Evolutionary conservation across 1,140 invertebrate species (phyloP), one percentile per base, ranked within the genome.

Genomic region (Augochlora pura): DNA sequence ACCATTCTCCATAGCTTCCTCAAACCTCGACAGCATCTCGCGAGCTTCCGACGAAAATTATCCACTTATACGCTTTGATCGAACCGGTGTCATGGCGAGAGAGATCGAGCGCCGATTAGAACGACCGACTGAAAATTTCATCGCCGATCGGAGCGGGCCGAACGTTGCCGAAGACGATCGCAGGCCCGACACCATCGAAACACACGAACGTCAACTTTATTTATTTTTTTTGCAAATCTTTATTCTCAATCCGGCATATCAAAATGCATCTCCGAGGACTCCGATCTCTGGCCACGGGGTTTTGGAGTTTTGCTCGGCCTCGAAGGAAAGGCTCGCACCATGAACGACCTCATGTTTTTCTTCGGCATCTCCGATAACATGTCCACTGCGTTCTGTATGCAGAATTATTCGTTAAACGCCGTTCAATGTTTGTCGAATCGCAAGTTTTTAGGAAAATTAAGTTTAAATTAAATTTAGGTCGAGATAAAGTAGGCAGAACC

Each of bases 61-160:
- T 76, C 78, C 68, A 75, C 75, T 69, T 59, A 76, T 27, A 52
- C n/a, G 2, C 2, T 18, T 52, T 8, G 10, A 21, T n/a, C 38
- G 54, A 18, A 46, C 32, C 32, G 14, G 59, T 59, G 25, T 21
- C 64, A 75, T 76, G 23, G 52, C 42, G 72, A 7, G 52, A 63
- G 1, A 4, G 25, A 21, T 18, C 6, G 21, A 63, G 49, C 4
- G 23, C 7, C 25, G 9, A 27, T 23, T 38, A 9, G n/a, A 57
- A 46, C 38, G 21, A 12, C 10, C n/a, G 7, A 68, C 42, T 76
- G 42, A 76, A 80, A 80, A 52, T 52, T 80, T 80, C 49, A 3
- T 21, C 23, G 18, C 25, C 23, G 18, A 25, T 62, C 32, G 4
- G 62, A 32, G 16, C 16, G 16, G 49, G 27, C 27, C 49, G 62